Evolutionary conservation across 2,888 invertebrate genomes (phyloP), one percentile per base, ranked within the genome.

Genomic region (Pediacus dermestoides): DNA sequence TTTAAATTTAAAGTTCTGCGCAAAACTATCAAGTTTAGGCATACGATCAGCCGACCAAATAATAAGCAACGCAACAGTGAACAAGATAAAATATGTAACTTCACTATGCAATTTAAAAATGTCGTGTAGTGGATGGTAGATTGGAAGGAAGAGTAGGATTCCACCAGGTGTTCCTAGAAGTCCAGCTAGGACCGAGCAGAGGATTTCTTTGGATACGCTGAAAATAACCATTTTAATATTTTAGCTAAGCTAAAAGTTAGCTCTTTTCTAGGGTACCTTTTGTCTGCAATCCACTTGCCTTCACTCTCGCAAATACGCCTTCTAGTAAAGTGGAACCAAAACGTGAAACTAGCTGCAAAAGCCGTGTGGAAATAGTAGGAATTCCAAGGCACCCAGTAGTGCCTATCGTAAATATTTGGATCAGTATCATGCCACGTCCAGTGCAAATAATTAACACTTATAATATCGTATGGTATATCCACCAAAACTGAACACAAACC

Each of bases 391-490:
- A 88, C 86, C 81, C 83, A 85, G 66, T 87, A 88, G 64, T 82
- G 81, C 23, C 87, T 74, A 61, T 88, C 87, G 46, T 62, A 73
- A 65, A 82, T 74, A 54, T 81, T 82, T 2, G 82, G 80, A 62
- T 82, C 82, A 0, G 82, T 82, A 58, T 82, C 82, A 52, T 88
- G 88, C 88, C 88, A 89, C 1, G 84, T 82, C 88, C 88, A 88
- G 70, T 87, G 88, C 9, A 87, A 68, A 61, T 82, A 81, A 63
- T 85, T 85, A 7, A 87, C 80, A 1, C 82, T 79, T 40, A 85
- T 79, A 33, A 88, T 85, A 59, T 88, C 88, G 60, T 85, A 88
- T 0, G 88, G 87, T 30, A 88, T 71, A 61, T 89, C 88, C 21
- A 88, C 75, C 28, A 88, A 70, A 0, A 88, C 81, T 0, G 80